Evolutionary conservation across 53 echinoderm and acorn worm species (phyloP), one percentile per base, ranked within the genome.

Genomic region (Patiria pectinifera): DNA sequence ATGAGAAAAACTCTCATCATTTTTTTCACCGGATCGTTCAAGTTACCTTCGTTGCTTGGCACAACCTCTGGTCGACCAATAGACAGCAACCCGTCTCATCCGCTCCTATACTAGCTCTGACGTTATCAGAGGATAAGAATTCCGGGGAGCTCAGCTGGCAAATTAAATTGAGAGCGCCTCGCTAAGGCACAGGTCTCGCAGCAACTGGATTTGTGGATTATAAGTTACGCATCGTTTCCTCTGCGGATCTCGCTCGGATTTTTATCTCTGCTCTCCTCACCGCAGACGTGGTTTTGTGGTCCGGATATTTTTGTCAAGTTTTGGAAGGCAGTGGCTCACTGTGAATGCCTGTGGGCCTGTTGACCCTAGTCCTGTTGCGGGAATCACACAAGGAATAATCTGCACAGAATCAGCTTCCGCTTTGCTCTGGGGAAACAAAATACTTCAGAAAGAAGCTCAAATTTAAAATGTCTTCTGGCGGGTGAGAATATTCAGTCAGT

Each of bases 1-100:
- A 8, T 53, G 53, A 69, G 16, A 16, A 85, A 35, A 66, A 24
- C 60, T 83, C 83, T 83, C 85, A 45, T 83, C 83, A 83, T 60
- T 61, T 26, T 66, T 85, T 16, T 18, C 10, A 24, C 74, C 19
- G 79, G 16, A 45, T 24, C 43, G 72, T 18, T 53, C 53, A 5
- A 53, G 5, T 53, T 53, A 53, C 5, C 53, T 8, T 6, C 53
- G 53, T 53, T 53, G 53, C 53, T 53, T 8, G 53, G 53, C 53
- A 11, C 14, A 66, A 66, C 13, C 66, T 66, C 66, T 16, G 15
- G 66, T 16, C 19, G 66, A 66, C 66, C 66, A 66, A 11, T 14
- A 11, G 66, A 66, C 66, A 46, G 10, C 79, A 47, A 78, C 46
- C 79, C 3, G 4, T 78, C 22, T 11, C 43, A 45, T 47, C 45